Percentiles rank a stretch among this genome's conserved stretches.
These are phyloP conservation scores for Candidula unifasciata DNA, from an alignment of 2,888 invertebrate genomes.

Conservation along the genomic window DNA sequence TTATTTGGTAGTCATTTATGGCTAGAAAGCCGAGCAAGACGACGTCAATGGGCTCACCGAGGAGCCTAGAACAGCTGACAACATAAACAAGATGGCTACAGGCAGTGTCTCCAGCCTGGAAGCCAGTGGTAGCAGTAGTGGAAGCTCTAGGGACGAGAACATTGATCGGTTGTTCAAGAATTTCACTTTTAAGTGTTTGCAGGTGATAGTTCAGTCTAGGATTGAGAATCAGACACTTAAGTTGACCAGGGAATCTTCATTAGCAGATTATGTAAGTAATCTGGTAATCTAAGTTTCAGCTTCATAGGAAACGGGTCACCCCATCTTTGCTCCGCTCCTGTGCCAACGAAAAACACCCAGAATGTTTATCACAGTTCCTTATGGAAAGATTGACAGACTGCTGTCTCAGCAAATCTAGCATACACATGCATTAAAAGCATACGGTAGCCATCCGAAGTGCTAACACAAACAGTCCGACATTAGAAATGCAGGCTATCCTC, in stretches of 20 bases:
- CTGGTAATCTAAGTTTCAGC: too few species aligned
- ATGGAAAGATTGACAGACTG: too few species aligned
- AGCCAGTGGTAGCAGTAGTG: slow-evolving; percentile 16
- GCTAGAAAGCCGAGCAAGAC: not conserved
- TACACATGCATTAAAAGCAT: too few species aligned
- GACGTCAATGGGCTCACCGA: not conserved
- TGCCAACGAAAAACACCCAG: too few species aligned
- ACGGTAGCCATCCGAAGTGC: too few species aligned
- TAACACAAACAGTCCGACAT: too few species aligned
- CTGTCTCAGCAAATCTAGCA: too few species aligned
- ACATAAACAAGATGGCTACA: slow-evolving; percentile 46
- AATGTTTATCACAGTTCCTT: too few species aligned
- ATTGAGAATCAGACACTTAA: slow-evolving; percentile 28
- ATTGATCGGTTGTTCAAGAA: slow-evolving; percentile 41
- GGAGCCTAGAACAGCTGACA: not conserved
- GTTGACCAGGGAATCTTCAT: slow-evolving; percentile 13
- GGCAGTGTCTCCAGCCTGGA: slow-evolving; percentile 29
- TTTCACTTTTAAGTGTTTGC: slow-evolving; percentile 49
- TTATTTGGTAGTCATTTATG: not conserved
- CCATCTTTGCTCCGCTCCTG: too few species aligned
- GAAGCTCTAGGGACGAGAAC: slow-evolving; percentile 35
- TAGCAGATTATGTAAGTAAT: slow-evolving; percentile 41
- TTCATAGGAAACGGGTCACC: too few species aligned
- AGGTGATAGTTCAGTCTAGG: slow-evolving; percentile 48
- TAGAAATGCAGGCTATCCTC: too few species aligned